Base-by-base conservation (phyloP, 1,140 invertebrate genomes). In the Diabrotica undecimpunctata region DNA sequence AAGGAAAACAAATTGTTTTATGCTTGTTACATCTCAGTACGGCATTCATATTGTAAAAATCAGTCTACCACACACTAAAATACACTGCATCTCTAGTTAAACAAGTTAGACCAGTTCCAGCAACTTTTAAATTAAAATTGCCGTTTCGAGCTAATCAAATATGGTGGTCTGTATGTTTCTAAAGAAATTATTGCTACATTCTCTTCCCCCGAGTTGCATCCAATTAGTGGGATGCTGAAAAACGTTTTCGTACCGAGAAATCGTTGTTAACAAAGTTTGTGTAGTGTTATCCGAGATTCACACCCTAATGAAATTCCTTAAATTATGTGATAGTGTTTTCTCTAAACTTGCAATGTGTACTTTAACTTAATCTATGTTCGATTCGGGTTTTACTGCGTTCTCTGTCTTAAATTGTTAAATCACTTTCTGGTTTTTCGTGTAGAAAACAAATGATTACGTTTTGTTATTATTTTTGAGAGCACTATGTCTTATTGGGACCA, bases 211-310 rank as follows among this genome's bases (percentile, higher is more conserved):
- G 8, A 46, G 41, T 46, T 46, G 41, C 41, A 46, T 46, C 41
- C 41, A 46, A 46, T 46, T 46, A 46, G 41, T 46, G 8, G 41
- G 5, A 46, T 6, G 41, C 41, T n/a, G 8, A 46, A 46, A 46
- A 46, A 46, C 41, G 41, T 46, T 46, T 46, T 46, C 41, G 41
- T 46, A n/a, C n/a, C n/a, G 8, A 8, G 5, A 46, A 46, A 46
- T 46, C n/a, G 41, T 46, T n/a, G 5, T 46, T 46, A 46, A 46
- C 41, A 46, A 46, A 46, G 41, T 46, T 46, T 46, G n/a, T n/a
- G 41, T 46, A 46, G n/a, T 46, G n/a, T n/a, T 46, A 46, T n/a
- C 41, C 41, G 41, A 46, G 41, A 46, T 46, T 46, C 41, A 46
- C 41, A 46, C 41, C 8, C 41, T 46, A 46, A 46, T 46, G 41